Percentiles rank a stretch among this genome's conserved stretches.
phyloP scores from a whole-genome alignment of 2,888 invertebrate species.

The Luperina nickerlii region DNA sequence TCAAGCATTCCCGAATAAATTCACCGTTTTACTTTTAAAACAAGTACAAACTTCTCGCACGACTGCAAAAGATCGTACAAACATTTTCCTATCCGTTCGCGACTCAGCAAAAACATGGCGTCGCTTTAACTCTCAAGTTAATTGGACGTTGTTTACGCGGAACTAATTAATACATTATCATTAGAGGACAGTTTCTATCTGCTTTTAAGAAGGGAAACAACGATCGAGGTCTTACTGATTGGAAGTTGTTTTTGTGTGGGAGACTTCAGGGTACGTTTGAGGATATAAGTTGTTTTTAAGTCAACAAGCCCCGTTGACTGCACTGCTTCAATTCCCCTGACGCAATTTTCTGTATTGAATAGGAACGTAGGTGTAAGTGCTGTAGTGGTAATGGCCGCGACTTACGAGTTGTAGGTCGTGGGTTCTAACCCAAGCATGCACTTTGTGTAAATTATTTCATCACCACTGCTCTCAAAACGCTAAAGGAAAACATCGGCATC shows the following conservation, averaged over 20 bases:
- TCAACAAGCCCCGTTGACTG: too few relatives aligned
- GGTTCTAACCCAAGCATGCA: neutral
- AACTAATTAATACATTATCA: slow-evolving; percentile 78
- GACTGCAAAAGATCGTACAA: slow-evolving; percentile 42
- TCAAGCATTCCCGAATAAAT: neutral
- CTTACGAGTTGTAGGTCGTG: neutral
- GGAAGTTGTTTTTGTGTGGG: slow-evolving; percentile 13
- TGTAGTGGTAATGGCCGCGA: neutral
- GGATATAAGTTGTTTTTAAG: slow-evolving; percentile 3
- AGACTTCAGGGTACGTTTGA: neutral
- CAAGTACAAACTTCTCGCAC: slow-evolving; percentile 24
- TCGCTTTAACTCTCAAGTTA: slow-evolving; percentile 73
- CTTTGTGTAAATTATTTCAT: neutral
- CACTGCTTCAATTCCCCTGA: neutral
- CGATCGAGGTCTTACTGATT: slow-evolving; percentile 30
- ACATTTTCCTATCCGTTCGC: slow-evolving; percentile 26
- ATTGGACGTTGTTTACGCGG: slow-evolving; percentile 76
- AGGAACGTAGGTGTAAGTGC: neutral
- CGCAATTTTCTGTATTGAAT: too few relatives aligned
- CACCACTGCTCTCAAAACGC: neutral
- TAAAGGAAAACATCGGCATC: neutral
- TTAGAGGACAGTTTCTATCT: slow-evolving; percentile 62
- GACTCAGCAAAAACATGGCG: slow-evolving; percentile 65
- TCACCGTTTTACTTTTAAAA: neutral
- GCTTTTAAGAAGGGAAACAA: slow-evolving; percentile 25